These are phyloP conservation scores for Carcinoscorpius rotundicauda DNA, from an alignment of 1,140 invertebrate species.

Conservation along the genomic window DNA sequence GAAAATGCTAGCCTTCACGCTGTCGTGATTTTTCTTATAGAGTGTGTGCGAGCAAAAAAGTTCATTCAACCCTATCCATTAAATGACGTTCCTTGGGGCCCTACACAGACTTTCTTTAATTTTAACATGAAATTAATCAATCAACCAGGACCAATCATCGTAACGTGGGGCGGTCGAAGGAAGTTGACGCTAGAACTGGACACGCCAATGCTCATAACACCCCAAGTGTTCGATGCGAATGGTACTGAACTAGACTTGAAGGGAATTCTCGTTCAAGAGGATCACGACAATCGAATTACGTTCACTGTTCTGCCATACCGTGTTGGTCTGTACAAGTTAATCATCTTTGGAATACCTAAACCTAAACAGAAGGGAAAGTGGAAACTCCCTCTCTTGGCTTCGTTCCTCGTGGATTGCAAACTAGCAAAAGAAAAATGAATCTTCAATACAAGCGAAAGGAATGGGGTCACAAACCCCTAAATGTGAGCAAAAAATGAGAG, in stretches of 20 bases:
- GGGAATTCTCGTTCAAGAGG: slow-evolving; percentile 25
- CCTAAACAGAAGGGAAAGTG: slow-evolving; percentile 31
- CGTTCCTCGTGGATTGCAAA: slow-evolving; percentile 32
- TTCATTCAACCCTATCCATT: slow-evolving; percentile 28
- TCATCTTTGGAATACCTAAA: slow-evolving; percentile 31
- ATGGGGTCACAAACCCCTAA: too few species aligned
- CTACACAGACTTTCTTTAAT: slow-evolving; percentile 30
- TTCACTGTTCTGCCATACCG: slow-evolving; percentile 28
- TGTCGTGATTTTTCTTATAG: slow-evolving; percentile 29
- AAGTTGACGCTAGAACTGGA: slow-evolving; percentile 26
- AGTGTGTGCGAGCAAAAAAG: slow-evolving; percentile 27
- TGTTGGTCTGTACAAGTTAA: slow-evolving; percentile 31
- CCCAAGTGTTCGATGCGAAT: slow-evolving; percentile 27
- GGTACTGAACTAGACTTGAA: slow-evolving; percentile 27
- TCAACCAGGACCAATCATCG: slow-evolving; percentile 28
- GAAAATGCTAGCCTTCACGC: slow-evolving; percentile 26
- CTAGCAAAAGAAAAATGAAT: slow-evolving; percentile 21
- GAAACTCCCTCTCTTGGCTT: slow-evolving; percentile 29
- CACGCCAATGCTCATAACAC: slow-evolving; percentile 27
- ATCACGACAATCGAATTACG: slow-evolving; percentile 27
- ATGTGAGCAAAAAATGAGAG: too few species aligned
- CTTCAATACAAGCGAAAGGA: too few species aligned
- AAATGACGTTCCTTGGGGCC: slow-evolving; percentile 32
- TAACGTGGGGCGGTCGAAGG: slow-evolving; percentile 30
- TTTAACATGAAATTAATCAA: slow-evolving; percentile 29